Evolutionary conservation across 1,140 invertebrate genomes (phyloP).

Genomic region (Schlechtendalia chinensis): DNA sequence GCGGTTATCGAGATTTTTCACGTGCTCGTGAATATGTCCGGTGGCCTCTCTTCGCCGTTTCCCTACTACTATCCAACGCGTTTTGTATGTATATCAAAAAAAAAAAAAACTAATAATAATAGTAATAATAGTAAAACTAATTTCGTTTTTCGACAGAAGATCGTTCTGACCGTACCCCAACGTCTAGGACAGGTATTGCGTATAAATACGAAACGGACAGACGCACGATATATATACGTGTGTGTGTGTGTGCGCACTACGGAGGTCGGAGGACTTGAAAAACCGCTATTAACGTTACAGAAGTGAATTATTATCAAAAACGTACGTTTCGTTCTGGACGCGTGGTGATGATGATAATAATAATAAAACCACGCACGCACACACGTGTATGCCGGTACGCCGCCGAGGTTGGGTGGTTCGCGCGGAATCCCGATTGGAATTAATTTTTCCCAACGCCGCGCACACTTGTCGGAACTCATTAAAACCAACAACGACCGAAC

Average conservation of each 20-base stretch:
- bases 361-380: too few species aligned
- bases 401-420: too few species aligned
- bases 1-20: too few species aligned
- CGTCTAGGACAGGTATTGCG: background rate
- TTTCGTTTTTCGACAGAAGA: background rate
- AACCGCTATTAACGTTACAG: background rate
- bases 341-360: too few species aligned
- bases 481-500: too few species aligned
- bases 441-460: slow-evolving; percentile 19
- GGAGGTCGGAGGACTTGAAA: background rate
- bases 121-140: too few species aligned
- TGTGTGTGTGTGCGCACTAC: background rate
- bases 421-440: background rate
- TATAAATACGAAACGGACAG: background rate
- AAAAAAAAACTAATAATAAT: background rate
- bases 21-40: too few species aligned
- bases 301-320: slow-evolving; percentile 22
- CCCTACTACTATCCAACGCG: too few species aligned
- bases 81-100: background rate
- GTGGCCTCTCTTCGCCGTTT: too few species aligned
- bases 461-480: background rate
- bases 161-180: background rate
- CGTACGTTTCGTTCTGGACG: background rate
- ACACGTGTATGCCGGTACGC: too few species aligned
- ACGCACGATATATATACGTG: background rate